These are phyloP conservation scores for Eumeta japonica DNA, from an alignment of 1,140 invertebrate species.

Conservation along the genomic window DNA sequence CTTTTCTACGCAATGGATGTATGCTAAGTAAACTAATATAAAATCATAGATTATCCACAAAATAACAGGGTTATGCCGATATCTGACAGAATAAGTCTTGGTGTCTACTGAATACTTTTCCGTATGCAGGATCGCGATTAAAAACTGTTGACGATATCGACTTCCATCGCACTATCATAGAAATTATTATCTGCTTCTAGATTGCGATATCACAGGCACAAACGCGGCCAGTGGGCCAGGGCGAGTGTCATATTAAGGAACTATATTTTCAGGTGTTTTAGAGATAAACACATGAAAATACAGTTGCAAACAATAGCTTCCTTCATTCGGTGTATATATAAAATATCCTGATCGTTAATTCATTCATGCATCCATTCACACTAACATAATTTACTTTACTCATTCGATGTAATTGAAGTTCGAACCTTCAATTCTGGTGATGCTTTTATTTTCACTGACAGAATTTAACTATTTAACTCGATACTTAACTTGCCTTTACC, in stretches of 20 bases:
- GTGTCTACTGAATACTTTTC: not conserved
- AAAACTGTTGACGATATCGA: not conserved
- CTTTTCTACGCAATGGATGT: too few relatives aligned
- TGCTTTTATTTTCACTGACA: too few relatives aligned
- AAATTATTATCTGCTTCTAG: not conserved
- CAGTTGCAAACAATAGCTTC: not conserved
- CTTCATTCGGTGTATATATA: too few relatives aligned
- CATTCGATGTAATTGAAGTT: too few relatives aligned
- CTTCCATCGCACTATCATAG: not conserved
- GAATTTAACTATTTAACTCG: too few relatives aligned
- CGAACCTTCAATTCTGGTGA: too few relatives aligned
- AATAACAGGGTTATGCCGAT: too few relatives aligned
- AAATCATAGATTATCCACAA: too few relatives aligned
- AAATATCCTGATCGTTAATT: not conserved
- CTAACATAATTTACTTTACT: not conserved
- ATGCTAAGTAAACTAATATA: too few relatives aligned
- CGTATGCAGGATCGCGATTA: too few relatives aligned
- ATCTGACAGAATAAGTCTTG: not conserved
- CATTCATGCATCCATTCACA: not conserved
- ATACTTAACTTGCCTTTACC: too few relatives aligned
- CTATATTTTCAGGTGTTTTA: not conserved
- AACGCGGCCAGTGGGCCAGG: conserved; percentile 47
- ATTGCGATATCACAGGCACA: conserved; percentile 22
- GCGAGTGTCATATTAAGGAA: conserved; percentile 14
- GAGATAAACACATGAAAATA: not conserved